These are phyloP conservation scores for Teleogryllus occipitalis DNA, from an alignment of 1,140 invertebrate genomes.

Conservation along the genomic window DNA sequence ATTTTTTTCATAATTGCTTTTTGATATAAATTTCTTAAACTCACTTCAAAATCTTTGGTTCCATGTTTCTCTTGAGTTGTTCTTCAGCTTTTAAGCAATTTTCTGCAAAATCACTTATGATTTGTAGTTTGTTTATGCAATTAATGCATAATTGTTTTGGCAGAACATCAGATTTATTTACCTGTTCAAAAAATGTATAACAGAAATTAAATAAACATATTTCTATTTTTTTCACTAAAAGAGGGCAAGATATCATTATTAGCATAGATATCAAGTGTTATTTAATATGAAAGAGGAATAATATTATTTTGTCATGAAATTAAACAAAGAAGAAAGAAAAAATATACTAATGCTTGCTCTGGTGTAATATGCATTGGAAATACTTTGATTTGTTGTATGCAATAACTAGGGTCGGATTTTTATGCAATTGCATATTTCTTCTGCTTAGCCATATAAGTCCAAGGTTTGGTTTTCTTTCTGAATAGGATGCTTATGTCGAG, in stretches of 20 bases:
- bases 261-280: neutral
- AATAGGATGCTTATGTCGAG: too few relatives aligned
- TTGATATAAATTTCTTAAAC: neutral
- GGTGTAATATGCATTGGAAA: too few relatives aligned
- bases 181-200: neutral
- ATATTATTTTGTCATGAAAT: too few relatives aligned
- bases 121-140: neutral
- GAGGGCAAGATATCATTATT: neutral
- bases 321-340: too few relatives aligned
- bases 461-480: too few relatives aligned
- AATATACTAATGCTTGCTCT: too few relatives aligned
- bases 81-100: neutral
- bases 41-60: neutral
- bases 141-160: neutral
- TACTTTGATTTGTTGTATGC: too few relatives aligned
- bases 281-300: neutral
- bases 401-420: too few relatives aligned
- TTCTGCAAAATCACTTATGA: neutral
- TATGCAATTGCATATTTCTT: too few relatives aligned
- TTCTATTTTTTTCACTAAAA: neutral
- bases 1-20: neutral
- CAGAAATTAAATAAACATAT: neutral
- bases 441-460: too few relatives aligned
- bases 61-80: neutral
- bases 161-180: neutral